phyloP scores from a whole-genome alignment of 2,888 invertebrate species.

The Onchidella celtica region DNA sequence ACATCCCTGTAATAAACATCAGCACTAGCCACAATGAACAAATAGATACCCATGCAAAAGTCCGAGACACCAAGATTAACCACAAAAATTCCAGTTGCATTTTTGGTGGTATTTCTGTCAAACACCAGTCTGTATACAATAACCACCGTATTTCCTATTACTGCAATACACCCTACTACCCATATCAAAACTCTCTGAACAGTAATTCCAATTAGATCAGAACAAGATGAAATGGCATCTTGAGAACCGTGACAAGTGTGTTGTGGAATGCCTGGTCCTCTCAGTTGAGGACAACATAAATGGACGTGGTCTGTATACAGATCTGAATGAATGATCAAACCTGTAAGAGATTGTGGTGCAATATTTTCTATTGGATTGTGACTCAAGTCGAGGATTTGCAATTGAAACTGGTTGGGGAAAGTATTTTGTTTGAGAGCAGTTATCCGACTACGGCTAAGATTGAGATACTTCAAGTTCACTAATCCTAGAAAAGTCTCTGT shows the following conservation, averaged over 20 bases:
- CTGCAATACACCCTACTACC: conserved; percentile 58
- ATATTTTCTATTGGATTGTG: background rate
- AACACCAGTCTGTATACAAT: conserved; percentile 55
- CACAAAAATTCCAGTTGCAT: conserved; percentile 18
- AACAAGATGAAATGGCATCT: conserved; percentile 60
- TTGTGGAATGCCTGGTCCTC: background rate
- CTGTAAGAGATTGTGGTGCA: background rate
- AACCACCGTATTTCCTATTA: conserved; percentile 57
- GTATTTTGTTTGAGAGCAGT: background rate
- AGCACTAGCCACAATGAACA: conserved; percentile 59
- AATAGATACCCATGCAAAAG: conserved; percentile 62
- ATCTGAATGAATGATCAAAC: background rate
- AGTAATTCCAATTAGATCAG: conserved; percentile 57
- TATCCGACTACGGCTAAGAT: background rate
- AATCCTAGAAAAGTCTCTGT: background rate
- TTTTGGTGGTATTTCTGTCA: conserved; percentile 57
- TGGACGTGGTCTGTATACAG: background rate
- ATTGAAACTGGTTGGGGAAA: background rate
- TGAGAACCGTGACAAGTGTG: conserved; percentile 50
- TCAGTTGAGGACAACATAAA: conserved; percentile 32
- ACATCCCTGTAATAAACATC: conserved; percentile 57
- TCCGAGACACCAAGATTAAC: conserved; percentile 53
- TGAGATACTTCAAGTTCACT: background rate
- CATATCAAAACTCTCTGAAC: conserved; percentile 54
- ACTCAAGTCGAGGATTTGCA: conserved; percentile 26